These are phyloP conservation scores for Microcaecilia unicolor DNA, from an alignment of 2,797 vertebrate species.

Conservation along the genomic window DNA sequence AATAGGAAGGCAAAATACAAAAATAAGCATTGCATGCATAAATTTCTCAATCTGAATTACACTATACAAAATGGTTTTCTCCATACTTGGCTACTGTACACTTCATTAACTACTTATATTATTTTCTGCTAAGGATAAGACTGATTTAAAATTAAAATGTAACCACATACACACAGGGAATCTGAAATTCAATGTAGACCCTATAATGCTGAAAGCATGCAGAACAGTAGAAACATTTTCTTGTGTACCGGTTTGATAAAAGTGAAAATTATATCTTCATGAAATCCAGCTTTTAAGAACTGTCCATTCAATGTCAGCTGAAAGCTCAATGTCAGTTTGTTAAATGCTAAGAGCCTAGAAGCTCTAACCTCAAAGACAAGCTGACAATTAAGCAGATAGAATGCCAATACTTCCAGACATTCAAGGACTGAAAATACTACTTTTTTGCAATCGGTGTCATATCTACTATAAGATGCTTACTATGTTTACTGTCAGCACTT, in stretches of 20 bases:
- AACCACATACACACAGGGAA: too few species aligned
- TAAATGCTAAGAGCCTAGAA: conserved; percentile 52
- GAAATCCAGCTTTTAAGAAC: conserved; percentile 34
- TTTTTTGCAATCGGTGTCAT: conserved; percentile 81
- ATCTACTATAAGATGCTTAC: conserved; percentile 83
- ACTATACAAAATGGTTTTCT: not conserved
- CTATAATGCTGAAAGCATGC: too few species aligned
- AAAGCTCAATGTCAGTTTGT: conserved; percentile 55
- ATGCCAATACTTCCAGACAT: conserved; percentile 78
- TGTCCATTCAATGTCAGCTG: too few species aligned
- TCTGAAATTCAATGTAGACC: too few species aligned
- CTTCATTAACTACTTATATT: not conserved
- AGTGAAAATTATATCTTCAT: conserved; percentile 13
- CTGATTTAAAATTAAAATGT: conserved; percentile 13
- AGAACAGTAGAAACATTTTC: conserved; percentile 21
- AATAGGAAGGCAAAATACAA: too few species aligned
- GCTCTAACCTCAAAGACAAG: conserved; percentile 47
- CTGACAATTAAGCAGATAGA: conserved; percentile 55
- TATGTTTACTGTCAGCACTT: conserved; percentile 36
- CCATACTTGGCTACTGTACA: conserved; percentile 10
- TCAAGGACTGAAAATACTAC: conserved; percentile 84
- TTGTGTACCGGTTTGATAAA: conserved; percentile 14
- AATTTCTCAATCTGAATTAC: too few species aligned
- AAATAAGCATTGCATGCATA: too few species aligned
- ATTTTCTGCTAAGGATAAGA: not conserved